A percentile compares a stretch with the other conserved stretches of the same genome.
Conservation (phyloP, 2,888 invertebrate species). For the Epinotia demarniana region DNA sequence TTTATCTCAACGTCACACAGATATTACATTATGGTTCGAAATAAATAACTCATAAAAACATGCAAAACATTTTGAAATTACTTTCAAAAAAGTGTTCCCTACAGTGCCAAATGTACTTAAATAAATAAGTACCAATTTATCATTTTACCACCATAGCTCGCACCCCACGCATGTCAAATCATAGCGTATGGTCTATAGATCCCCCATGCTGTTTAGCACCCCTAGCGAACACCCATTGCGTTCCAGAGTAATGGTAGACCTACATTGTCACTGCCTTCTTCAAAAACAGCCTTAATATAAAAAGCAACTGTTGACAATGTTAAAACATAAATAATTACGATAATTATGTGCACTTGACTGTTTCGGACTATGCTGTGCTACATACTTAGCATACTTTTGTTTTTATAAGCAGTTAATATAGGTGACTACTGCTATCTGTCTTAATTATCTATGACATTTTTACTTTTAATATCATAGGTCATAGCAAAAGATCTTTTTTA, state of each 20-base stretch:
- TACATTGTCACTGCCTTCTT: neutral
- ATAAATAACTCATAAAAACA: neutral
- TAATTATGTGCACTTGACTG: no score
- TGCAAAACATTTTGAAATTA: neutral
- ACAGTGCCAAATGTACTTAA: constrained; percentile 7
- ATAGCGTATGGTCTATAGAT: constrained; percentile 53
- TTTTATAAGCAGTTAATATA: no score
- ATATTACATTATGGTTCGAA: no score
- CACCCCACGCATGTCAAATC: constrained; percentile 47
- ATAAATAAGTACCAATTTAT: constrained; percentile 40
- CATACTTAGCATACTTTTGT: no score
- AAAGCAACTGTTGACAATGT: no score
- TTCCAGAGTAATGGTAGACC: constrained; percentile 11
- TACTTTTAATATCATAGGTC: no score
- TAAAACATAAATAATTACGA: no score
- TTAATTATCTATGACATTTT: neutral
- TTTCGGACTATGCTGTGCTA: no score
- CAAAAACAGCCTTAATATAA: no score
- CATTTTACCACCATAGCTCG: constrained; percentile 18
- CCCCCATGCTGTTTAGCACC: constrained; percentile 51
- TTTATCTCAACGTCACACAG: no score
- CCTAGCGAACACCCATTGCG: constrained; percentile 47
- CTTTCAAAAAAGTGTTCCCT: neutral
- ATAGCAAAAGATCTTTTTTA: no score
- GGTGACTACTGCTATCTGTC: neutral